Percentiles rank a stretch among this genome's conserved stretches.
These are phyloP conservation scores for Phyllotis vaccarum DNA, from an alignment of 2,797 vertebrate genomes.

Conservation along the genomic window DNA sequence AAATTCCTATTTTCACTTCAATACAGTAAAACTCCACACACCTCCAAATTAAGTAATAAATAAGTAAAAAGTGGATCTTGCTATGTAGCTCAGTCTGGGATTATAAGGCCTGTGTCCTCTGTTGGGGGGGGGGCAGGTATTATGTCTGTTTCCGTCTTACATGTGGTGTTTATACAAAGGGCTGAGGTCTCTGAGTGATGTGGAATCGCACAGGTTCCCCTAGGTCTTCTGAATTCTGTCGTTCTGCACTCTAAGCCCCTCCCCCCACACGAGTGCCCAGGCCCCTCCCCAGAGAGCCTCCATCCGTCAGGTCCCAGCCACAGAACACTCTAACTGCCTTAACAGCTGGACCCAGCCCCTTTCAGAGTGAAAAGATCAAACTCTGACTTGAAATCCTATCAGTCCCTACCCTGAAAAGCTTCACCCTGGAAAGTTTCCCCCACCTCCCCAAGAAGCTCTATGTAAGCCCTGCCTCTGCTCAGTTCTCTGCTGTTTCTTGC, in stretches of 20 bases:
- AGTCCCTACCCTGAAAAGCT: background rate
- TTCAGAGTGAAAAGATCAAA: background rate
- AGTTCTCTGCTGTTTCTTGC: background rate
- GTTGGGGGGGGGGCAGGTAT: background rate
- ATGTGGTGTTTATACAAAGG: background rate
- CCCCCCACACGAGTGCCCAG: background rate
- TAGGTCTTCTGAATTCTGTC: background rate
- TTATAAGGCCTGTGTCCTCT: background rate
- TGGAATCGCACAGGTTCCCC: background rate
- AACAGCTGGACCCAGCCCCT: background rate
- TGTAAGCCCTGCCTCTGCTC: background rate
- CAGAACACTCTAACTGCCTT: background rate
- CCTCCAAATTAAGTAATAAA: background rate
- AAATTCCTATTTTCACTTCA: background rate
- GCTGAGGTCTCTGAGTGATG: background rate
- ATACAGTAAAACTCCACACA: background rate
- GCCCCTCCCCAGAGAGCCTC: background rate
- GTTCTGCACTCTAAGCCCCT: background rate
- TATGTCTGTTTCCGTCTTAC: background rate
- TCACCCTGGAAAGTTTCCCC: background rate
- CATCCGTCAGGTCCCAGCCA: background rate
- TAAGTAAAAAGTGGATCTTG: too few relatives aligned
- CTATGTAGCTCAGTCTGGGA: background rate
- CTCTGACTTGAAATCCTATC: background rate
- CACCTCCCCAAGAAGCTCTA: background rate